Percentiles rank a stretch among this genome's conserved stretches.
phyloP scores from a whole-genome alignment of 2,797 vertebrate genomes.

The Manis javanica region DNA sequence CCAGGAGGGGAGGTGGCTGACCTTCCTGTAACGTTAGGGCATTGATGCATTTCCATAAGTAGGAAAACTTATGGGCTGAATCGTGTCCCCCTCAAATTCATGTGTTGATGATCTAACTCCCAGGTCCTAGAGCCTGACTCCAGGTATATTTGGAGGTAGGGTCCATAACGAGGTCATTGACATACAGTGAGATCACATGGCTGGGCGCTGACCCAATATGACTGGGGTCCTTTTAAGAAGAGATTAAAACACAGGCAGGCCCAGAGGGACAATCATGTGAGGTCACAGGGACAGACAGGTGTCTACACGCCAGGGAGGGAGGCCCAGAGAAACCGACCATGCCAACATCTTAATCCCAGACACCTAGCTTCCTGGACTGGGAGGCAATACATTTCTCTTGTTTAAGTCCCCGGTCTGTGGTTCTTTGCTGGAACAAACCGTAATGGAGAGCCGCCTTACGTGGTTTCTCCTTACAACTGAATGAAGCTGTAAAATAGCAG shows the following conservation, averaged over 20 bases:
- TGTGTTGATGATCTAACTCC: neutral
- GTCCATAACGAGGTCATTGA: neutral
- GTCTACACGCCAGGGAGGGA: fast-evolving
- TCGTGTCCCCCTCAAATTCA: neutral
- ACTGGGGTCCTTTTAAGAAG: neutral
- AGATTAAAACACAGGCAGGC: fast-evolving
- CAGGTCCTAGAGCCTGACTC: neutral
- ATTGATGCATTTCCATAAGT: neutral
- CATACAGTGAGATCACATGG: fast-evolving
- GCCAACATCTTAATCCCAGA: too few relatives aligned
- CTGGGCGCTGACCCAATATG: neutral
- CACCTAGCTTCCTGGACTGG: neutral
- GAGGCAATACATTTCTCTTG: neutral
- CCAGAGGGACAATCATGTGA: fast-evolving
- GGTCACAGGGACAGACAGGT: neutral
- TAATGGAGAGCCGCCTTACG: neutral
- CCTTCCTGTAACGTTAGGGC: too few relatives aligned
- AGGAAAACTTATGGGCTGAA: neutral
- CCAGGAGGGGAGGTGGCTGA: neutral
- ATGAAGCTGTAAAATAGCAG: too few relatives aligned
- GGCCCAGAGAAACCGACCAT: fast-evolving
- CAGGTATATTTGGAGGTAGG: fast-evolving
- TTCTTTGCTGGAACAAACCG: fast-evolving
- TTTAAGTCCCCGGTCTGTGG: fast-evolving
- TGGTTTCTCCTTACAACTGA: fast-evolving